A percentile compares a stretch with the other conserved stretches of the same genome.
phyloP scores from a whole-genome alignment of 2,113 vertebrate genomes.

The Neogale vison region DNA sequence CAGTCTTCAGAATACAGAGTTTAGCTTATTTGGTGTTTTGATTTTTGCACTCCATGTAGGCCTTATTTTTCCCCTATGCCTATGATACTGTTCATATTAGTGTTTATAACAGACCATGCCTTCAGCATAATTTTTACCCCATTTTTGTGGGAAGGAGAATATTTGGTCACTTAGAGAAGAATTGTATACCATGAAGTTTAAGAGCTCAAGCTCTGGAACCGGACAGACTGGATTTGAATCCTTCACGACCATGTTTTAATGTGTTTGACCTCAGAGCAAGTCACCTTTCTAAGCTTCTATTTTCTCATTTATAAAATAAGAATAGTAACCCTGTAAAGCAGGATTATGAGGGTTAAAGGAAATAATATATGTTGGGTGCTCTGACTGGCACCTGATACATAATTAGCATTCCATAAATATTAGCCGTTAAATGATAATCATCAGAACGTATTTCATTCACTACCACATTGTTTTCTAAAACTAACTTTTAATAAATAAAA shows the following conservation, averaged over 20 bases:
- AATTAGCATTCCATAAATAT: background rate
- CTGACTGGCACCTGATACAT: background rate
- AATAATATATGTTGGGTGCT: background rate
- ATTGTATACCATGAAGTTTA: constrained; percentile 32
- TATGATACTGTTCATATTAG: background rate
- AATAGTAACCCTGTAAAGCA: background rate
- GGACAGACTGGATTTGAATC: constrained; percentile 23
- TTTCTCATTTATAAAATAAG: constrained; percentile 46
- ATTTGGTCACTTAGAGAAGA: background rate
- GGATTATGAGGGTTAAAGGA: constrained; percentile 41
- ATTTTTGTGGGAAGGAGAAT: background rate
- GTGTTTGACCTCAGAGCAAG: background rate
- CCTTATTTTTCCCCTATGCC: background rate
- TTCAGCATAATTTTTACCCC: background rate
- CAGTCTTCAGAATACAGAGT: background rate
- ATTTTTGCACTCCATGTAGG: background rate
- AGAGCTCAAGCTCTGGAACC: constrained; percentile 13
- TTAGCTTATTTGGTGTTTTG: background rate
- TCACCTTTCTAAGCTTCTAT: background rate
- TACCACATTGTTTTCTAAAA: constrained; percentile 14
- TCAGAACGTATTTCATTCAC: background rate
- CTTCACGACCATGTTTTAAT: background rate
- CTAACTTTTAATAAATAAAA: background rate
- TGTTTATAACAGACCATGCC: background rate
- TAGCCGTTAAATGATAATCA: background rate